Base-by-base conservation (phyloP, 2,113 vertebrate genomes). In the Pangasianodon gigas region DNA sequence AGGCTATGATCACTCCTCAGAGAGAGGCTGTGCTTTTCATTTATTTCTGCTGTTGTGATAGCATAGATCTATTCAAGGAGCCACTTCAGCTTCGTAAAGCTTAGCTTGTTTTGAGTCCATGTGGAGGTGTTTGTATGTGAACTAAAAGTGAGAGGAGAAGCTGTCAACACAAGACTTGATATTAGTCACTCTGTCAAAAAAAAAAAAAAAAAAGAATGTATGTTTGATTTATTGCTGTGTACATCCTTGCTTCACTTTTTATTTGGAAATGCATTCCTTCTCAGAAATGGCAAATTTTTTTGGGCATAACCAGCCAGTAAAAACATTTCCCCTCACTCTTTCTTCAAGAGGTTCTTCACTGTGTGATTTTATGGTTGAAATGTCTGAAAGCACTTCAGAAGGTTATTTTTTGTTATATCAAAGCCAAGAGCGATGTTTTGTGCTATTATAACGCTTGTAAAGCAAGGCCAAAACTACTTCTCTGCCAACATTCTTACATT, bases 1-100 rank as follows among this genome's bases (percentile, higher is more conserved):
- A 91, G 89, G 71, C 74, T 82, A 62, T 88, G 74, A 87, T 88
- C 41, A 79, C 58, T 88, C 82, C 65, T 90, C 65, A 62, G 24
- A 85, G 82, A 65, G 74, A 69, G 52, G 51, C 37, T 54, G 7
- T 44, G 54, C 86, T 86, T 62, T 54, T 83, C 32, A 46, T 84
- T 51, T 79, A 81, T 41, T 65, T 46, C 67, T 74, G 32, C 87
- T 90, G 81, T 83, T 77, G 54, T 85, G 21, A 85, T 79, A 48
- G 69, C 60, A 52, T 58, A 67, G 32, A 46, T 75, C 54, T 58
- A 87, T 56, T 79, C 52, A 75, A 82, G 52, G 62, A 75, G 65
- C 54, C 67, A 52, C 52, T 48, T 89, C 29, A n/a, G 60, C 11
- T 48, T n/a, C 48, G 48, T 46, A 65, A 54, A 18, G 13, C 29